A percentile compares a stretch with the other conserved stretches of the same genome.
Conservation (phyloP, 2,888 invertebrate genomes). For the Linyphia triangularis region DNA sequence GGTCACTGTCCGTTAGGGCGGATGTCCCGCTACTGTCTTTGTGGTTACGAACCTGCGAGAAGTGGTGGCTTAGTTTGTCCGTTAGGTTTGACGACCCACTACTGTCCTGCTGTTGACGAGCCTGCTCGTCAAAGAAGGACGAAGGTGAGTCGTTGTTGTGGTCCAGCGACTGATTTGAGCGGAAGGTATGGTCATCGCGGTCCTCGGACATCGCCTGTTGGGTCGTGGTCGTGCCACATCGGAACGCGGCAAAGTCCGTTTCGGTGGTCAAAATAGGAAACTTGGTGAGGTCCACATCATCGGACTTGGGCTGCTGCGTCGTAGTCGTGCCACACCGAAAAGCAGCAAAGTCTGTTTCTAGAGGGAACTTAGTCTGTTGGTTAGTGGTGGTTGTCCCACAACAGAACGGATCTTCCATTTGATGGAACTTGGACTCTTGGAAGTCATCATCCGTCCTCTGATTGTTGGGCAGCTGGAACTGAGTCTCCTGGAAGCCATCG, state of each 20-base stretch:
- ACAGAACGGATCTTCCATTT: background rate
- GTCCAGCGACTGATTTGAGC: too few relatives aligned
- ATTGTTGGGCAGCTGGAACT: background rate
- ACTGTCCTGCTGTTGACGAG: constrained; percentile 25
- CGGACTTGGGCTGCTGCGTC: background rate
- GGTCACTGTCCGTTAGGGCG: constrained; percentile 1
- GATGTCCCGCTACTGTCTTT: background rate
- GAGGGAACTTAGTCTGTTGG: background rate
- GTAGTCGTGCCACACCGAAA: constrained; percentile 7
- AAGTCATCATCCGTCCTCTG: background rate
- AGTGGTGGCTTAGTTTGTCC: background rate
- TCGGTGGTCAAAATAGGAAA: background rate
- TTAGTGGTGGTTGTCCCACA: background rate
- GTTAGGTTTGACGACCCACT: background rate
- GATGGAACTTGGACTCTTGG: background rate
- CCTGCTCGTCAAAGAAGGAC: constrained; percentile 48
- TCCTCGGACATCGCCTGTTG: background rate
- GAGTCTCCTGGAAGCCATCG: background rate
- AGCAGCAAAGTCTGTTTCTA: background rate
- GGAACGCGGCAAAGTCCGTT: background rate
- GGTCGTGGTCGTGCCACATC: background rate
- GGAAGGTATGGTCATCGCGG: background rate
- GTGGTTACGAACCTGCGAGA: background rate
- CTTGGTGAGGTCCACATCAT: background rate
- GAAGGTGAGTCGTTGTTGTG: background rate